Conservation (phyloP, 2,797 vertebrate species). For the Onychomys torridus region DNA sequence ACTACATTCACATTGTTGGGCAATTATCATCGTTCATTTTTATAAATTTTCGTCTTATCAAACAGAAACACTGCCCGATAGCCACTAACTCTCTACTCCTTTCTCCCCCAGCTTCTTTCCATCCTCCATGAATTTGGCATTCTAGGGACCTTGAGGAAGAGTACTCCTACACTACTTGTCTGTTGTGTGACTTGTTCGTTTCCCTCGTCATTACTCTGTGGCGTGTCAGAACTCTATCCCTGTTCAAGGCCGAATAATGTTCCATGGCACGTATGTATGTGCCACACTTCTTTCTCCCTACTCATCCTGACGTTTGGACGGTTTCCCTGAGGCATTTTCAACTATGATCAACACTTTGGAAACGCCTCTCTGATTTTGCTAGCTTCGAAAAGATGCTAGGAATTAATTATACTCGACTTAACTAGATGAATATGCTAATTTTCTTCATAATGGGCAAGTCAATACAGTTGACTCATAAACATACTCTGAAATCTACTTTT, state of each 20-base stretch:
- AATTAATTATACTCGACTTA: conserved; percentile 47
- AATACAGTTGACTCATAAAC: conserved; percentile 38
- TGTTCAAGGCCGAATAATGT: conserved; percentile 6
- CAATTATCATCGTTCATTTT: not conserved
- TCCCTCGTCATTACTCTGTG: not conserved
- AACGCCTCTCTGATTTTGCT: conserved; percentile 10
- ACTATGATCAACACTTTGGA: conserved; percentile 16
- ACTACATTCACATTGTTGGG: not conserved
- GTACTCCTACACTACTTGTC: not conserved
- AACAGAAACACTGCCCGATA: not conserved
- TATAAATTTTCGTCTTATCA: not conserved
- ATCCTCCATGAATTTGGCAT: not conserved
- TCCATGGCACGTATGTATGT: not conserved
- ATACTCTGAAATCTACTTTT: conserved; percentile 54
- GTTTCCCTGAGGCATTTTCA: conserved; percentile 13
- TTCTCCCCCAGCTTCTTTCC: not conserved
- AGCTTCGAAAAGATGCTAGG: conserved; percentile 48
- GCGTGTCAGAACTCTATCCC: not conserved
- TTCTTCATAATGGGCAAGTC: conserved; percentile 53
- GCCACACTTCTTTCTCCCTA: not conserved
- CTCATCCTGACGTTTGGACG: conserved; percentile 14
- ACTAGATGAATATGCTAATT: conserved; percentile 57
- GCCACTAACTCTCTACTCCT: not conserved
- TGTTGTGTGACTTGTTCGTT: not conserved
- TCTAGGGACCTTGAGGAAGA: not conserved